Base-by-base conservation (phyloP, 2,888 invertebrate species). In the Endomychus coccineus region DNA sequence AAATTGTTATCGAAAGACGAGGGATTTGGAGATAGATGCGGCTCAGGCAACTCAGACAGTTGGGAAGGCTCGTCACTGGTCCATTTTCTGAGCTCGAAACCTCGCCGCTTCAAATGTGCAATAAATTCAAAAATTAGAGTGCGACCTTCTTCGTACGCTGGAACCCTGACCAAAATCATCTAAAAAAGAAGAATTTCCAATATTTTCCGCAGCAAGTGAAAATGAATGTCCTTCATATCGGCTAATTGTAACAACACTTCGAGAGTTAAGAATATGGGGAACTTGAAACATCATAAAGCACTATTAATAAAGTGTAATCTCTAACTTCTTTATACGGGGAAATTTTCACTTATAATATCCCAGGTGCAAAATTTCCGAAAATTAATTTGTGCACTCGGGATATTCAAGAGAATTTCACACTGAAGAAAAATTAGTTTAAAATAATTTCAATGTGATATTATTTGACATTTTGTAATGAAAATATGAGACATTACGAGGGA, bases 101-200 rank as follows among this genome's bases (percentile, higher is more conserved):
- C 28, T 16, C 28, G 16, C n/a, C 16, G 16, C 5, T 6, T 5
- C 16, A 28, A n/a, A n/a, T 16, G 7, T 4, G 16, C 2, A 9
- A 28, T 28, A 6, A 28, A n/a, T 28, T 28, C 28, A 1, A n/a
- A 5, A 9, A 28, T 9, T 4, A 28, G n/a, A 13, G 2, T 2
- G 10, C 16, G 16, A 6, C 16, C 16, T 28, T 28, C 16, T 5
- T 15, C n/a, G 3, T n/a, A 15, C n/a, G 28, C 11, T 14, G 28
- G 16, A n/a, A n/a, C n/a, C n/a, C n/a, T n/a, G n/a, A n/a, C n/a
- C 16, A 15, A 28, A 28, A 28, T 28, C 28, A n/a, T 28, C 28
- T 4, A 28, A 5, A 7, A 16, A 28, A 2, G 16, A 28, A 7
- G 28, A 14, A n/a, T 7, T 6, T 5, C n/a, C 16, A 9, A 28